Conservation (phyloP, 2,888 invertebrate genomes). For the Aricia artaxerxes region DNA sequence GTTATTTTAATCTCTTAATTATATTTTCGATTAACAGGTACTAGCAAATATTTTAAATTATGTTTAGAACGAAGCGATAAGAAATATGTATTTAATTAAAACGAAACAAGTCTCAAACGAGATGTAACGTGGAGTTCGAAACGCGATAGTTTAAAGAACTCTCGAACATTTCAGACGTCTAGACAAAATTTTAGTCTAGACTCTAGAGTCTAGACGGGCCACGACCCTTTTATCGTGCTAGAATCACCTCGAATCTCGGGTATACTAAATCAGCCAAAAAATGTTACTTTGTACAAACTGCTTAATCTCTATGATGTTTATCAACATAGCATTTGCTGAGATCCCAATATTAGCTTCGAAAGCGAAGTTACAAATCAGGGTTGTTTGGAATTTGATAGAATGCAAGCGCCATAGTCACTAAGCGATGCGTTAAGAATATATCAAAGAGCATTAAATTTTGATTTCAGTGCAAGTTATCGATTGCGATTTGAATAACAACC, state of each 20-base stretch:
- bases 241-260: conserved; percentile 37
- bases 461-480: no score
- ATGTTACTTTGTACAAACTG: conserved; percentile 14
- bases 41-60: neutral
- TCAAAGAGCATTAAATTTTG: no score
- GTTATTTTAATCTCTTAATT: neutral
- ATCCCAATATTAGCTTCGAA: no score
- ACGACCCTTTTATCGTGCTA: conserved; percentile 55
- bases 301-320: neutral
- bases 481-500: no score
- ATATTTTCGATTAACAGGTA: neutral
- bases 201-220: conserved; percentile 74
- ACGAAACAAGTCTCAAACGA: neutral
- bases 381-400: no score
- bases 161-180: conserved; percentile 60
- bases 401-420: no score
- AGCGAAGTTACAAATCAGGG: no score
- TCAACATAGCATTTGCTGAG: no score
- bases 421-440: no score
- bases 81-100: neutral
- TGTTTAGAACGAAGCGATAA: no score
- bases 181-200: conserved; percentile 63
- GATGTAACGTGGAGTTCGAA: neutral
- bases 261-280: conserved; percentile 28
- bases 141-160: conserved; percentile 17